A percentile compares a stretch with the other conserved stretches of the same genome.
Evolutionary conservation across 2,113 vertebrate species (phyloP).

Genomic region (Seriola rivoliana): DNA sequence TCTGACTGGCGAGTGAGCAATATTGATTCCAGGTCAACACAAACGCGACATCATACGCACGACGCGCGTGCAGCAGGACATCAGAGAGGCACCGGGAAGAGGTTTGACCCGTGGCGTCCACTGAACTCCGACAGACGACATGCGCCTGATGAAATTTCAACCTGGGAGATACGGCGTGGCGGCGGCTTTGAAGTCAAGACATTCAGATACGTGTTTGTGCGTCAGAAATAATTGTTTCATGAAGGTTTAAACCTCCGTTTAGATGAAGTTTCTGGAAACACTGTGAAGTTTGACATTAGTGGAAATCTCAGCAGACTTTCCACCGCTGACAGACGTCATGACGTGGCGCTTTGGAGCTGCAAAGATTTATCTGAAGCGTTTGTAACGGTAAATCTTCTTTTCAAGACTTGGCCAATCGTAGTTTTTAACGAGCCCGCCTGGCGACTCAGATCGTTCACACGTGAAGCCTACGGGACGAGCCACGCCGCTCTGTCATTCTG

Average conservation of each 20-base stretch:
- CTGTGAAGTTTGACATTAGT: not conserved
- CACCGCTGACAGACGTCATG: not conserved
- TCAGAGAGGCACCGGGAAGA: conserved; percentile 42
- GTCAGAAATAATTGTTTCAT: not conserved
- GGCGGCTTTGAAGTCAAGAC: conserved; percentile 64
- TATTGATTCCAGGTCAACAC: conserved; percentile 55
- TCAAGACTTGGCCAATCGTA: not conserved
- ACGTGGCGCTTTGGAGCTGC: not conserved
- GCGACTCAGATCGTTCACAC: conserved; percentile 23
- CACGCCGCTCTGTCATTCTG: not conserved
- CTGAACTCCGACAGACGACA: conserved; percentile 55
- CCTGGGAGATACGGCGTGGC: conserved; percentile 10
- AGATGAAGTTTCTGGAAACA: not conserved
- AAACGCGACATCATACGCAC: not conserved
- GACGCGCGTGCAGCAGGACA: conserved; percentile 41
- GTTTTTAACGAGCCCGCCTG: conserved; percentile 4
- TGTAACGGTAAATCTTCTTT: not conserved
- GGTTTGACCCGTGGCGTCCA: conserved; percentile 28
- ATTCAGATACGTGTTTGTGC: not conserved
- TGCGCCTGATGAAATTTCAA: conserved; percentile 64
- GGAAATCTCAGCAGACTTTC: conserved; percentile 1
- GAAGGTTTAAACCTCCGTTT: conserved; percentile 2
- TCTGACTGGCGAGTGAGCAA: conserved; percentile 45
- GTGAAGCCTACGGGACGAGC: not conserved
- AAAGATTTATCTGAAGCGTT: conserved; percentile 5